Conservation (phyloP, 2,888 invertebrate genomes). For the Gari tellinella region DNA sequence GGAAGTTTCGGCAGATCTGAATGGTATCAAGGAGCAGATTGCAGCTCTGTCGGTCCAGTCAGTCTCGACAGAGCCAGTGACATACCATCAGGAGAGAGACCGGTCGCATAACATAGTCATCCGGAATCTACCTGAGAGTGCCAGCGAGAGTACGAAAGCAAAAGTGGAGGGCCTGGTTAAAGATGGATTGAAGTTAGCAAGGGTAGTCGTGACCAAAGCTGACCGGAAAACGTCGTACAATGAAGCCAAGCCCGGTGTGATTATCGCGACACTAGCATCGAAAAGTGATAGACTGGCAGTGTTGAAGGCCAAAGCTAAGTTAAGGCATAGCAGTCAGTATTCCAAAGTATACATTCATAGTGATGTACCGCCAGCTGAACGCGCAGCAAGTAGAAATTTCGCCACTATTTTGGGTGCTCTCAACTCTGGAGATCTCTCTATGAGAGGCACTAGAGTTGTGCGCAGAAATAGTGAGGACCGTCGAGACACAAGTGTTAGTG, state of each 20-base stretch:
- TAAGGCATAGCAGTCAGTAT: not conserved
- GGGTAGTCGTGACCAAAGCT: not conserved
- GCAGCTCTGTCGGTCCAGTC: not conserved
- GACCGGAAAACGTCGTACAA: constrained; percentile 1
- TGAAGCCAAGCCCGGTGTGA: constrained; percentile 8
- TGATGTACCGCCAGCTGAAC: constrained; percentile 2
- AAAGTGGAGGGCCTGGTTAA: constrained; percentile 8
- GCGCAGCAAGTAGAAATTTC: constrained; percentile 2
- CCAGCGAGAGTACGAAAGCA: constrained; percentile 5
- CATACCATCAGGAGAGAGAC: not conserved
- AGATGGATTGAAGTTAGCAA: constrained; percentile 3
- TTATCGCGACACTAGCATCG: constrained; percentile 3
- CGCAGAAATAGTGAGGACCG: not conserved
- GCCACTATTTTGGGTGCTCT: constrained; percentile 3
- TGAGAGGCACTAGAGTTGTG: constrained; percentile 6
- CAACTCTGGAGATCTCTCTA: not conserved
- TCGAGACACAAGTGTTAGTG: no score
- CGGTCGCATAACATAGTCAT: constrained; percentile 8
- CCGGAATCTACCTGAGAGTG: constrained; percentile 6
- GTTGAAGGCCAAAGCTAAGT: not conserved
- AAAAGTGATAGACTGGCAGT: constrained; percentile 3
- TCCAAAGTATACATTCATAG: constrained; percentile 7
- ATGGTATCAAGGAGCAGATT: not conserved
- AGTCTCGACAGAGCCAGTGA: not conserved
- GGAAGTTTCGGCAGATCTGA: not conserved